These are phyloP conservation scores for Magallana gigas DNA, from an alignment of 1,140 invertebrate genomes.

Conservation along the genomic window DNA sequence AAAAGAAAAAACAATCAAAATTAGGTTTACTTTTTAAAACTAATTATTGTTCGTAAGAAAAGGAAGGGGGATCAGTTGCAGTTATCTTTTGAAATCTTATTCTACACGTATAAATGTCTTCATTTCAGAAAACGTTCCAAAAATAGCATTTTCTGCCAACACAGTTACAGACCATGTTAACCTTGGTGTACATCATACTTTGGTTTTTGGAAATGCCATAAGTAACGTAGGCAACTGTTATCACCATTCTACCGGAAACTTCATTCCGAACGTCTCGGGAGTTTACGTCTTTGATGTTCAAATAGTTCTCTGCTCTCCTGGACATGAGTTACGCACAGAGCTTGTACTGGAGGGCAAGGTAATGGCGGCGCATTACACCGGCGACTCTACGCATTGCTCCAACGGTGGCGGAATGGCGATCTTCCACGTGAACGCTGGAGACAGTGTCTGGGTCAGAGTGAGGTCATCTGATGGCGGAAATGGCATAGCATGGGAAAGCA, in stretches of 20 bases:
- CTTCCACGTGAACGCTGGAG: constrained; percentile 3
- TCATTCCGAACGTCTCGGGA: constrained; percentile 5
- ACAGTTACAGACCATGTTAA: not conserved
- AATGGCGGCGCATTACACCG: not conserved
- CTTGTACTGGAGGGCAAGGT: not conserved
- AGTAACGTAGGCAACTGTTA: constrained; percentile 21
- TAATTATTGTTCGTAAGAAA: too few relatives aligned
- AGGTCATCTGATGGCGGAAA: not conserved
- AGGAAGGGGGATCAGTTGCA: too few relatives aligned
- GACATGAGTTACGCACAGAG: not conserved
- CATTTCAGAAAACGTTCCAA: not conserved
- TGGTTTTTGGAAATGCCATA: not conserved
- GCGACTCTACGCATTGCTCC: not conserved
- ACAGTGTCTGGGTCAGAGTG: constrained; percentile 22
- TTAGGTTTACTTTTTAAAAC: too few relatives aligned
- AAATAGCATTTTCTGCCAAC: constrained; percentile 34
- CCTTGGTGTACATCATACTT: not conserved
- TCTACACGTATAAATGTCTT: not conserved
- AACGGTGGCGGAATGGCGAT: constrained; percentile 4
- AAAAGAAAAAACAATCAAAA: too few relatives aligned
- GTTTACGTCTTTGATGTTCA: not conserved
- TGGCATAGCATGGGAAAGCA: constrained; percentile 23
- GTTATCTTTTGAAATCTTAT: too few relatives aligned
- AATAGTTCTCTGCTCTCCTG: not conserved
- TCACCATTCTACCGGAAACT: constrained; percentile 19